Evolutionary conservation across 1,140 invertebrate genomes (phyloP).

Genomic region (Hypothenemus hampei): DNA sequence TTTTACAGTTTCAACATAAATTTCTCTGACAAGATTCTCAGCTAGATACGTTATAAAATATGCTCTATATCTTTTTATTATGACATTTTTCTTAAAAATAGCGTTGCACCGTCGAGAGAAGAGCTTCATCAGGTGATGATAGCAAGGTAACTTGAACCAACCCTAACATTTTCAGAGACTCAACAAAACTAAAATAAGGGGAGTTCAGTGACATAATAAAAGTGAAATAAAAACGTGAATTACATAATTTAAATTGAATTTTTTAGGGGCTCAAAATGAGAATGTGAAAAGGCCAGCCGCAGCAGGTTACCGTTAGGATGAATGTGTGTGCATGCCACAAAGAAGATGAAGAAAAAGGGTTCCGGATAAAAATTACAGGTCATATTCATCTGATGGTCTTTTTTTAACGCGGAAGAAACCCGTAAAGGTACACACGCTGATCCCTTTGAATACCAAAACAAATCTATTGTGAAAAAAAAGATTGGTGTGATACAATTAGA

Average conservation of each 20-base stretch:
- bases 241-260: too few relatives aligned
- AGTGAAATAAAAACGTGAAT: too few relatives aligned
- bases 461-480: conserved; percentile 21
- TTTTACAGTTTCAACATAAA: conserved; percentile 28
- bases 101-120: too few relatives aligned
- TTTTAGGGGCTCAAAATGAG: too few relatives aligned
- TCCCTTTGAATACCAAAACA: conserved; percentile 17
- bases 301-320: conserved; percentile 5
- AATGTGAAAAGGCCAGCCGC: conserved; percentile 8
- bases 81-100: too few relatives aligned
- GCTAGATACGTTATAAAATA: conserved; percentile 16
- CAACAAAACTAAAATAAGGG: too few relatives aligned
- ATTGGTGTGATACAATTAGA: conserved; percentile 21
- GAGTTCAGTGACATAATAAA: too few relatives aligned
- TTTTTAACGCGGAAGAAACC: conserved; percentile 22
- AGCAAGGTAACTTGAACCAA: too few relatives aligned
- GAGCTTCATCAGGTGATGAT: too few relatives aligned
- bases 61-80: too few relatives aligned
- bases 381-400: conserved; percentile 21
- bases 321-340: conserved; percentile 11
- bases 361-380: conserved; percentile 23
- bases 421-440: conserved; percentile 17
- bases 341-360: too few relatives aligned
- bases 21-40: conserved; percentile 19
- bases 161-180: too few relatives aligned